phyloP scores from a whole-genome alignment of 2,888 invertebrate genomes.

The Abrostola triplasia region DNA sequence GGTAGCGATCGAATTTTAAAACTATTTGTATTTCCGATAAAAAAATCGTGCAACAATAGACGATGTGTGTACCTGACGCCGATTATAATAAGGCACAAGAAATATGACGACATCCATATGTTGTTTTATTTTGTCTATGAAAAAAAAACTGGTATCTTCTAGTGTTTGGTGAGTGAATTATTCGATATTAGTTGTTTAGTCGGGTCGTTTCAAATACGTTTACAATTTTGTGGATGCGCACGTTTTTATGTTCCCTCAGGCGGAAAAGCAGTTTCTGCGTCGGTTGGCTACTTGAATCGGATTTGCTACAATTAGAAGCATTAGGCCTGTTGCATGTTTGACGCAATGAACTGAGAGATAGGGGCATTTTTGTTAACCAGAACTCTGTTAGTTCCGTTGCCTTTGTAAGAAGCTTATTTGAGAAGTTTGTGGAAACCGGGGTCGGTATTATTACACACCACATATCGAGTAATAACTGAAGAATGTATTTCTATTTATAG shows the following conservation, averaged over 20 bases:
- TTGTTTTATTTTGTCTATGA: slow-evolving; percentile 71
- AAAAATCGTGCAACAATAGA: slow-evolving; percentile 80
- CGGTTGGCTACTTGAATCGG: slow-evolving; percentile 77
- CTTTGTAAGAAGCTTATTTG: slow-evolving; percentile 30
- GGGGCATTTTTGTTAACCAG: slow-evolving; percentile 51
- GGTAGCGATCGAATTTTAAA: slow-evolving; percentile 84
- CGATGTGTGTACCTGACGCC: slow-evolving; percentile 82
- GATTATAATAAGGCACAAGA: slow-evolving; percentile 85
- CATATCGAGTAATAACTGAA: neutral
- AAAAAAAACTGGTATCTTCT: slow-evolving; percentile 57
- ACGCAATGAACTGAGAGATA: slow-evolving; percentile 55
- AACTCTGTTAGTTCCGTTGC: slow-evolving; percentile 38
- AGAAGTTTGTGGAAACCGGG: slow-evolving; percentile 13
- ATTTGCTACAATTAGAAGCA: slow-evolving; percentile 81
- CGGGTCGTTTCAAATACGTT: slow-evolving; percentile 76
- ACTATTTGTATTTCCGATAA: slow-evolving; percentile 86
- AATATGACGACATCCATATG: slow-evolving; percentile 83
- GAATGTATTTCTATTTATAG: neutral
- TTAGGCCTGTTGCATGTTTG: slow-evolving; percentile 66
- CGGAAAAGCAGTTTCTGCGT: slow-evolving; percentile 80
- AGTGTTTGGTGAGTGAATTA: slow-evolving; percentile 77
- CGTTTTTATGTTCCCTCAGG: slow-evolving; percentile 68
- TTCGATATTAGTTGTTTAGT: slow-evolving; percentile 77
- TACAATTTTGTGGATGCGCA: slow-evolving; percentile 74
- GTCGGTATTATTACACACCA: slow-evolving; percentile 11